Base-by-base conservation (phyloP, 1,140 invertebrate species). In the Trachymyrmex septentrionalis region DNA sequence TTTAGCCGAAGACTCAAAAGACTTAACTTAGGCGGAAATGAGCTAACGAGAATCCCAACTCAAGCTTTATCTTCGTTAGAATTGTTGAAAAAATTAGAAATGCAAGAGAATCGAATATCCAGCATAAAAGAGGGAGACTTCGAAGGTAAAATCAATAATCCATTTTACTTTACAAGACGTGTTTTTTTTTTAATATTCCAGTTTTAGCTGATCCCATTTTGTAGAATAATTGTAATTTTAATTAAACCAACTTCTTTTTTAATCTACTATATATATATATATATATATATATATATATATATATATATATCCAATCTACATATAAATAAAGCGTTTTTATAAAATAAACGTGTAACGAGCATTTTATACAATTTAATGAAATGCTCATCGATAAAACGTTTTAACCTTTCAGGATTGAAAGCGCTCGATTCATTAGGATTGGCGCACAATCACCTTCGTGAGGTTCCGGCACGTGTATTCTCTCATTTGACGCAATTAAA, bases 1-100 rank as follows among this genome's bases (percentile, higher is more conserved):
- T 91, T 21, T 91, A 98, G 98, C 64, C 91, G 95, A 85, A 98
- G 98, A 94, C 94, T 99, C 44, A 98, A 97, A 90, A 96, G 98
- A 69, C 95, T 98, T 59, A 99, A 99, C 95, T 95, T 99, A 84
- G 98, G 98, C 69, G 98, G 97, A 59, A 99, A 99, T 93, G 96
- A 97, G 66, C 94, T 99, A 88, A 96, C 96, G 27, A 95, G 95
- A 55, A 96, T 99, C 53, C 98, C 98, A 19, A 97, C 97, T 67
- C 96, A 97, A 88, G 96, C 98, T 0, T 96, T 99, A 3, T 96
- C 97, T 1, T 96, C 97, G 38, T 95, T 98, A 85, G 97, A 97
- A 87, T 98, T 97, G 86, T 95, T 99, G 61, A 98, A 97, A 92
- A 98, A 97, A 91, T 95, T 99, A 12, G 98, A 99, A 94, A 97